Conservation (phyloP, 2,888 invertebrate genomes). For the Sialis fuliginosa region DNA sequence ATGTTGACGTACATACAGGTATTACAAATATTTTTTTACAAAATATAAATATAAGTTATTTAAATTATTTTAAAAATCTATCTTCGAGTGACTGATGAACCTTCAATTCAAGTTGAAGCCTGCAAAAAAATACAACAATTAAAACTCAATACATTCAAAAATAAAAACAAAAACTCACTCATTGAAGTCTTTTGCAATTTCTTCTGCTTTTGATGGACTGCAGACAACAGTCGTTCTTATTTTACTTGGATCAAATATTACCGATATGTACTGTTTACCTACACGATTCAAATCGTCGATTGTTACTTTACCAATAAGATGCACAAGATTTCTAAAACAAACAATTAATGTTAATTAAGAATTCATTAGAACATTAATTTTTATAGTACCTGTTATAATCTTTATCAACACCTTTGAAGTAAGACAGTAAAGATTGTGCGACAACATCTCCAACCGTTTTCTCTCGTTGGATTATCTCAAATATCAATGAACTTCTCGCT, state of each 20-base stretch:
- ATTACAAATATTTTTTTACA: no score
- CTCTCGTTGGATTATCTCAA: conserved; percentile 66
- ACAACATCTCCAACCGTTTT: conserved; percentile 61
- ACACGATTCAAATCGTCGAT: conserved; percentile 43
- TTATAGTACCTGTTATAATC: conserved; percentile 42
- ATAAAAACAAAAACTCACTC: conserved; percentile 30
- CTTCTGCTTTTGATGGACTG: conserved; percentile 54
- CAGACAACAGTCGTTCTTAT: conserved; percentile 57
- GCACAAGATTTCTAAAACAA: conserved; percentile 39
- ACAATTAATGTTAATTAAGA: conserved; percentile 1
- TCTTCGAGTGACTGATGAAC: conserved; percentile 43
- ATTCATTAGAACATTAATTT: conserved; percentile 2
- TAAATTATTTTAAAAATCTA: conserved; percentile 32
- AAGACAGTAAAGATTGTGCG: conserved; percentile 49
- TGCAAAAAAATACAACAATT: conserved; percentile 23
- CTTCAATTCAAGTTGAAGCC: conserved; percentile 36
- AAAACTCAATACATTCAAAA: conserved; percentile 1
- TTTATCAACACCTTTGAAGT: conserved; percentile 46
- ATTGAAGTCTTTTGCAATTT: conserved; percentile 44
- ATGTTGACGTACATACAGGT: no score
- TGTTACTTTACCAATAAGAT: conserved; percentile 44
- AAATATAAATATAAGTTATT: no score
- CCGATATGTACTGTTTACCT: conserved; percentile 50
- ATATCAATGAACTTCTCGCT: conserved; percentile 73
- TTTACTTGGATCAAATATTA: conserved; percentile 40